A percentile compares a stretch with the other conserved stretches of the same genome.
phyloP scores from a whole-genome alignment of 2,888 invertebrate species.

The Paralinhomoeus sp. region DNA sequence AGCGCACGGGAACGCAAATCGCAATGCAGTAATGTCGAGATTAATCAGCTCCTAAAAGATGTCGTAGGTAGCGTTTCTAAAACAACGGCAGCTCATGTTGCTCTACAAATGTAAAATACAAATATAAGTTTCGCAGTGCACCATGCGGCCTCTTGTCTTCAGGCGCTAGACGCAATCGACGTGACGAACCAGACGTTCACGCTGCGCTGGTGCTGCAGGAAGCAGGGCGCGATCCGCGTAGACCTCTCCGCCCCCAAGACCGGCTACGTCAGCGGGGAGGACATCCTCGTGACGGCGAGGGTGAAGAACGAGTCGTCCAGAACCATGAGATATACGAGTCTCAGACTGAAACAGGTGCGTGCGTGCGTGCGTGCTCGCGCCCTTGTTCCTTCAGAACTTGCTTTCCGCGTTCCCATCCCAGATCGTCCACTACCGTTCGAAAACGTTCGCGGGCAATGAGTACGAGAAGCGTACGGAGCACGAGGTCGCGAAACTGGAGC shows the following conservation, averaged over 20 bases:
- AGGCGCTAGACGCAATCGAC: conserved; percentile 15
- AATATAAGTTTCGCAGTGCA: no score
- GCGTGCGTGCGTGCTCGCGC: no score
- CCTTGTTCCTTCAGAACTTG: no score
- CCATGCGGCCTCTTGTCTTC: no score
- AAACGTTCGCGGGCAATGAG: conserved; percentile 22
- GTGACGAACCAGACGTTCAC: conserved; percentile 14
- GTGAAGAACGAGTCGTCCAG: conserved; percentile 9
- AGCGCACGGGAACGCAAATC: no score
- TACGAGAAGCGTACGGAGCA: conserved; percentile 13
- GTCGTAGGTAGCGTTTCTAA: no score
- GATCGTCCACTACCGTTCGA: conserved; percentile 13
- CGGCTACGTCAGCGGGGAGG: conserved; percentile 21
- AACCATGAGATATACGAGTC: background rate
- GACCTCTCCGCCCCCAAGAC: conserved; percentile 14
- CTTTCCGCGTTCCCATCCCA: no score
- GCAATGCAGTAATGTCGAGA: no score
- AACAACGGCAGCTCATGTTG: no score
- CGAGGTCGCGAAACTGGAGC: conserved; percentile 10
- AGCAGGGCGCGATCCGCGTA: conserved; percentile 14
- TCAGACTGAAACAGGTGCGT: background rate
- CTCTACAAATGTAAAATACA: no score
- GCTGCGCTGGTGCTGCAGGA: conserved; percentile 18
- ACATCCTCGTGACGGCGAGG: conserved; percentile 8
- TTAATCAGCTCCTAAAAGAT: no score